Conservation (phyloP, 2,797 vertebrate species). For the Arrhamphus sclerolepis region DNA sequence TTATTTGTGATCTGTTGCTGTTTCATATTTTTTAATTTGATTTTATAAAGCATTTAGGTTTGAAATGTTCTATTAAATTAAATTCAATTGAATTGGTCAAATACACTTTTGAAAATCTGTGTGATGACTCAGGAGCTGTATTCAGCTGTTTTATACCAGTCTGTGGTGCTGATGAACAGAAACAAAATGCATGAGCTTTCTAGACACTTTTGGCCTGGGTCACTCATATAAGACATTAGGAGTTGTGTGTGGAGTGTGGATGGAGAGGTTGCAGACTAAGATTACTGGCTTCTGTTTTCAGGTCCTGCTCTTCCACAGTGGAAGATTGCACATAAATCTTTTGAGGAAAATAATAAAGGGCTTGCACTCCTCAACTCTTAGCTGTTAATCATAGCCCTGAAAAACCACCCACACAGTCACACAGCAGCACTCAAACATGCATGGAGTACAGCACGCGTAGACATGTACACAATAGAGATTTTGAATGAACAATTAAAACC, state of each 20-base stretch:
- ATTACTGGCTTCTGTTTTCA: constrained; percentile 59
- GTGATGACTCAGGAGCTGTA: no score
- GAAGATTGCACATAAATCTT: constrained; percentile 72
- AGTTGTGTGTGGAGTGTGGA: constrained; percentile 12
- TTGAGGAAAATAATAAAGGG: constrained; percentile 61
- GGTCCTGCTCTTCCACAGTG: constrained; percentile 41
- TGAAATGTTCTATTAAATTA: no score
- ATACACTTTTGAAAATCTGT: no score
- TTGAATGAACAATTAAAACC: constrained; percentile 13
- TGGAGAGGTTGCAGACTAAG: constrained; percentile 49
- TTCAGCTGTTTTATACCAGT: neutral
- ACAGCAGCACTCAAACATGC: constrained; percentile 9
- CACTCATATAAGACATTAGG: constrained; percentile 21
- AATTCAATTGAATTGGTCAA: no score
- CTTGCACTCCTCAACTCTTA: constrained; percentile 45
- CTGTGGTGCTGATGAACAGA: constrained; percentile 1
- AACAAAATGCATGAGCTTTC: constrained; percentile 8
- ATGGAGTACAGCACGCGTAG: neutral
- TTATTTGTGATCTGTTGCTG: no score
- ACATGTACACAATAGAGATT: neutral
- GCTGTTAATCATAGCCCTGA: constrained; percentile 49
- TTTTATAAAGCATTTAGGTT: no score
- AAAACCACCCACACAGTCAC: constrained; percentile 46
- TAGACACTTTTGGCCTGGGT: constrained; percentile 1
- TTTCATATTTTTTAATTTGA: no score